Evolutionary conservation across 64 coral and sea anemone genomes (phyloP).

Genomic region (Pocillopora verrucosa): DNA sequence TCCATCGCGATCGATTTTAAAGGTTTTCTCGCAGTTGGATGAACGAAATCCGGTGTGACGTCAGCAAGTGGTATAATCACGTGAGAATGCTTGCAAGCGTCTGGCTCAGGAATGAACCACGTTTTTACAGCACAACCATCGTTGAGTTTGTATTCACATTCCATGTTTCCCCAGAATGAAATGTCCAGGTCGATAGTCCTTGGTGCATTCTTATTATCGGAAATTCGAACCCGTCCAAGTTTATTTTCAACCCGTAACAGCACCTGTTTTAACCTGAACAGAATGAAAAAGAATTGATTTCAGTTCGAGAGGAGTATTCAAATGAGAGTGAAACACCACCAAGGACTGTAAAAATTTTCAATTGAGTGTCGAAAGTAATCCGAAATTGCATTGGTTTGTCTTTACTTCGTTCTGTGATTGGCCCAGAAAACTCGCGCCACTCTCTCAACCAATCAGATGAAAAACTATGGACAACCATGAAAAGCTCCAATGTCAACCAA

Average conservation of each 20-base stretch:
- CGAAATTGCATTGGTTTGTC: too few species aligned
- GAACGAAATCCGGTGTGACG: conserved; percentile 69
- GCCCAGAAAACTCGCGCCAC: too few species aligned
- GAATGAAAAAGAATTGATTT: neutral
- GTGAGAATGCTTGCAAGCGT: conserved; percentile 33
- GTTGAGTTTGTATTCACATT: conserved; percentile 26
- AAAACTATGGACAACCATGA: too few species aligned
- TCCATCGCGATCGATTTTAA: conserved; percentile 43
- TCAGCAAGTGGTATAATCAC: conserved; percentile 75
- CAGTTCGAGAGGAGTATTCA: neutral
- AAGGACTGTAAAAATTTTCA: neutral
- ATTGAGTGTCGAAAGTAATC: too few species aligned
- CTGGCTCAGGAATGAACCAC: conserved; percentile 32
- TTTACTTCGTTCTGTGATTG: too few species aligned
- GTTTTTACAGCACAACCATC: conserved; percentile 5
- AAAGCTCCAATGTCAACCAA: too few species aligned
- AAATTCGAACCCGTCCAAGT: conserved; percentile 28
- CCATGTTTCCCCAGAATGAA: conserved; percentile 46
- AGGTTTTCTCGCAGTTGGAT: conserved; percentile 35
- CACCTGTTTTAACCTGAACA: conserved; percentile 47
- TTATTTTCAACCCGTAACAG: conserved; percentile 31
- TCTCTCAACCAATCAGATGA: too few species aligned
- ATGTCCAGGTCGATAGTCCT: conserved; percentile 79
- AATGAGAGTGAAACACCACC: neutral
- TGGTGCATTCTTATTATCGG: conserved; percentile 25